phyloP scores from a whole-genome alignment of 2,797 vertebrate genomes.

The Myotis vivesi region DNA sequence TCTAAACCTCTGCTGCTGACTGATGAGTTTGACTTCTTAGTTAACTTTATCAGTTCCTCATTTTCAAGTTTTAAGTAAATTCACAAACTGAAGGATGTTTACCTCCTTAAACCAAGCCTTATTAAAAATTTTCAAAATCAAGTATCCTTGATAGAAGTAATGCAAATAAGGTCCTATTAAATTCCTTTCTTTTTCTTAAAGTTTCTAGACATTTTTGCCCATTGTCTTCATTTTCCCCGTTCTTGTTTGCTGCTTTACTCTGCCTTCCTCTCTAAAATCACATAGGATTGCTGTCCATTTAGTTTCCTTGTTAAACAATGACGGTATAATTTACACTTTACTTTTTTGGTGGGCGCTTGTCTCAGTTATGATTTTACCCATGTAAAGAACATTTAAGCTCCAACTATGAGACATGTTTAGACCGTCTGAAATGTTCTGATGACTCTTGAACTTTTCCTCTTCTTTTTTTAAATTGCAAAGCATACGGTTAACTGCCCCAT shows the following conservation, averaged over 20 bases:
- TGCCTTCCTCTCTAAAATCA: not conserved
- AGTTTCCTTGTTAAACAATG: not conserved
- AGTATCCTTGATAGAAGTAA: not conserved
- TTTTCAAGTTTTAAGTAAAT: conserved; percentile 39
- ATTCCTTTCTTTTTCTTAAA: not conserved
- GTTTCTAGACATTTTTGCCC: not conserved
- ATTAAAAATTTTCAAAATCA: not conserved
- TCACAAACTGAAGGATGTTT: not conserved
- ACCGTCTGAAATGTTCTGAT: not conserved
- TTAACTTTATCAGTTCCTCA: not conserved
- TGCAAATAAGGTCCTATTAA: not conserved
- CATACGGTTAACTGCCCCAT: not conserved
- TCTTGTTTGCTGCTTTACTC: not conserved
- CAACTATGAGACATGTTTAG: not conserved
- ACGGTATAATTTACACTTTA: not conserved
- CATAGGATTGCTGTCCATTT: not conserved
- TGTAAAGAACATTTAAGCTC: not conserved
- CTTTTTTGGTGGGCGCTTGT: not conserved
- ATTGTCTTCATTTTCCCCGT: not conserved
- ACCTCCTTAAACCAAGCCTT: not conserved
- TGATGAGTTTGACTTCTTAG: not conserved
- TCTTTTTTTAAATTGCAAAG: not conserved
- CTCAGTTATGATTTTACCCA: not conserved
- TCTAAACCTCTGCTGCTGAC: not conserved
- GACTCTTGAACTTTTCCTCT: not conserved